phyloP scores from a whole-genome alignment of 2,888 invertebrate genomes.

The Leuctra nigra region DNA sequence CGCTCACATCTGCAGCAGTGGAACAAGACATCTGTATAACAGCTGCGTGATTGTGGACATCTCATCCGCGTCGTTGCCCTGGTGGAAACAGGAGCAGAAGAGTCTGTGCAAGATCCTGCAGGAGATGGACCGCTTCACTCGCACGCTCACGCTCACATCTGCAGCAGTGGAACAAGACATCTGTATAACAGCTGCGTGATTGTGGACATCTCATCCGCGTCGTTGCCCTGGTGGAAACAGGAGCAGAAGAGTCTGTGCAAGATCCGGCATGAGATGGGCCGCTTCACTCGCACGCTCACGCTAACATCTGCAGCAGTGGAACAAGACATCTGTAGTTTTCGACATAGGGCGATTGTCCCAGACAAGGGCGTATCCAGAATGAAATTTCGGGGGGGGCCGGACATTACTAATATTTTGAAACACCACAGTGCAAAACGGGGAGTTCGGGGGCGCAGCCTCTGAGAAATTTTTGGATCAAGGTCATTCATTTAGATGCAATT shows the following conservation, averaged over 20 bases:
- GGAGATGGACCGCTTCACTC: constrained; percentile 55
- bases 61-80: constrained; percentile 47
- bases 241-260: constrained; percentile 65
- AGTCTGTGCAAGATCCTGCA: constrained; percentile 64
- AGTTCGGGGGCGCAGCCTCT: too few relatives aligned
- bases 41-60: constrained; percentile 52
- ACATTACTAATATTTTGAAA: too few relatives aligned
- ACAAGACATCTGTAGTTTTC: too few relatives aligned
- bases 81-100: constrained; percentile 68
- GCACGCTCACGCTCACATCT: constrained; percentile 66
- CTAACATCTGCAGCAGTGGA: constrained; percentile 64
- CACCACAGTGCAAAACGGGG: too few relatives aligned
- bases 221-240: constrained; percentile 58
- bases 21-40: too few relatives aligned
- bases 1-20: constrained; percentile 63
- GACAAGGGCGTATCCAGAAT: too few relatives aligned
- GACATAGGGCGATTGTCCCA: too few relatives aligned
- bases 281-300: constrained; percentile 57
- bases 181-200: too few relatives aligned
- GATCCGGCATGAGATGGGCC: constrained; percentile 59
- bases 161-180: too few relatives aligned
- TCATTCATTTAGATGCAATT: too few relatives aligned
- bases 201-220: constrained; percentile 48
- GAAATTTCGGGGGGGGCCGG: too few relatives aligned
- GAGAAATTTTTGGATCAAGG: too few relatives aligned